A percentile compares a stretch with the other conserved stretches of the same genome.
Conservation (phyloP, 2,888 invertebrate species). For the Latrodectus elegans region DNA sequence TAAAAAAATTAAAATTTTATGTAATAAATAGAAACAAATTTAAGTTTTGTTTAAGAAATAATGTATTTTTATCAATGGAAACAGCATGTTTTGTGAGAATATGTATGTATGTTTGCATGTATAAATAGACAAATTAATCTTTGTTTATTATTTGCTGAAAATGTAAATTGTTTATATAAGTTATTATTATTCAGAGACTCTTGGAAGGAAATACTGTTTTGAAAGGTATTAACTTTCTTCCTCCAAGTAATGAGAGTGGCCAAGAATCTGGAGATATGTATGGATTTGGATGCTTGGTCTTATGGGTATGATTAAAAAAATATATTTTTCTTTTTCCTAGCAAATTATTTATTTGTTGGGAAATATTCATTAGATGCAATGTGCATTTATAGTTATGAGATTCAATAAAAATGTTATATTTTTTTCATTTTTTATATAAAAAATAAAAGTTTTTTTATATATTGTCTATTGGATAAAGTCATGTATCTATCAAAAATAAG, state of each 20-base stretch:
- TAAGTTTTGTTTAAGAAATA: no score
- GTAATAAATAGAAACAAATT: no score
- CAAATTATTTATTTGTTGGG: no score
- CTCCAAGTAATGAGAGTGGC: slow-evolving; percentile 6
- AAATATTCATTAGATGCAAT: no score
- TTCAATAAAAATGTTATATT: background rate
- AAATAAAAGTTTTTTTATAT: background rate
- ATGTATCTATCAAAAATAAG: no score
- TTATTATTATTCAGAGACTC: background rate
- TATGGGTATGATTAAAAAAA: slow-evolving; percentile 42
- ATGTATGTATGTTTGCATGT: no score
- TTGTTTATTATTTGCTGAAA: background rate
- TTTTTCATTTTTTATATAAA: background rate
- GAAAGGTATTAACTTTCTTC: slow-evolving; percentile 36
- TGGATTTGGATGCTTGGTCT: slow-evolving; percentile 52
- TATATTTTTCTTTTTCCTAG: background rate
- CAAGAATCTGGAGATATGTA: slow-evolving; percentile 57
- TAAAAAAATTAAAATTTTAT: no score
- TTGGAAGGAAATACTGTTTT: background rate
- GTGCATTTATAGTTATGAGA: background rate
- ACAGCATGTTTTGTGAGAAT: no score
- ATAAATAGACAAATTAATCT: no score
- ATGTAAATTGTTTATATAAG: background rate
- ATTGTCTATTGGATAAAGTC: background rate
- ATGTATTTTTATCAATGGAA: no score